A percentile compares a stretch with the other conserved stretches of the same genome.
These are phyloP conservation scores for Empidonax alnorum DNA, from an alignment of 2,113 vertebrate genomes.

Conservation along the genomic window DNA sequence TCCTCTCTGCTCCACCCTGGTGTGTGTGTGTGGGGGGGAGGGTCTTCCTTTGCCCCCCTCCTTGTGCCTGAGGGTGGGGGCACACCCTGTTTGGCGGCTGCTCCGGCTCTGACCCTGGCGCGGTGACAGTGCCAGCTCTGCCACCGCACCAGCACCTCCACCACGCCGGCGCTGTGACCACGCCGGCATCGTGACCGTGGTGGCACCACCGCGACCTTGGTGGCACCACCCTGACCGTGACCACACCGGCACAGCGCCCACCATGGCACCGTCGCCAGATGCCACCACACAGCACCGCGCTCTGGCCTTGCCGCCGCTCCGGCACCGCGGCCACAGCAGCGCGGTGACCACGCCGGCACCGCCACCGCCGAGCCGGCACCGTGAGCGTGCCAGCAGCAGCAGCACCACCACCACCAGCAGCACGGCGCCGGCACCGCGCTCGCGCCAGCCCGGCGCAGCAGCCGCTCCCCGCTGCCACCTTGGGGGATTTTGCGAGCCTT, in stretches of 20 bases:
- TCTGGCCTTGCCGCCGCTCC: neutral
- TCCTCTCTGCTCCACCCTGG: no score
- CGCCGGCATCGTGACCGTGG: fast-evolving
- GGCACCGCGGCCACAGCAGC: neutral
- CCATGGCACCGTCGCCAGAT: neutral
- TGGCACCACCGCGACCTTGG: fast-evolving
- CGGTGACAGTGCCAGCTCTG: neutral
- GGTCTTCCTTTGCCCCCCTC: fast-evolving
- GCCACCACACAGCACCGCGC: neutral
- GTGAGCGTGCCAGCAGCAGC: neutral
- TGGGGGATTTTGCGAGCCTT: slow-evolving; percentile 71
- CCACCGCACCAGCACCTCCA: neutral
- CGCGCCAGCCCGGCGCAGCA: neutral
- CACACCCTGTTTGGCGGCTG: fast-evolving
- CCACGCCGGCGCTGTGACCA: no score
- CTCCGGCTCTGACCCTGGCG: neutral
- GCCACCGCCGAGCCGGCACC: neutral
- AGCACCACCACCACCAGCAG: neutral
- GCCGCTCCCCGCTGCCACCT: slow-evolving; percentile 55
- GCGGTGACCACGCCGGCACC: neutral
- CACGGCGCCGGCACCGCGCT: fast-evolving
- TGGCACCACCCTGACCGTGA: neutral
- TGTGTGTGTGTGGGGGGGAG: neutral
- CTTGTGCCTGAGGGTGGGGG: neutral
- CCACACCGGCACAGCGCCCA: neutral